Percentiles rank a stretch among this genome's conserved stretches.
These are phyloP conservation scores for Nomia melanderi DNA, from an alignment of 1,140 invertebrate genomes.

Conservation along the genomic window DNA sequence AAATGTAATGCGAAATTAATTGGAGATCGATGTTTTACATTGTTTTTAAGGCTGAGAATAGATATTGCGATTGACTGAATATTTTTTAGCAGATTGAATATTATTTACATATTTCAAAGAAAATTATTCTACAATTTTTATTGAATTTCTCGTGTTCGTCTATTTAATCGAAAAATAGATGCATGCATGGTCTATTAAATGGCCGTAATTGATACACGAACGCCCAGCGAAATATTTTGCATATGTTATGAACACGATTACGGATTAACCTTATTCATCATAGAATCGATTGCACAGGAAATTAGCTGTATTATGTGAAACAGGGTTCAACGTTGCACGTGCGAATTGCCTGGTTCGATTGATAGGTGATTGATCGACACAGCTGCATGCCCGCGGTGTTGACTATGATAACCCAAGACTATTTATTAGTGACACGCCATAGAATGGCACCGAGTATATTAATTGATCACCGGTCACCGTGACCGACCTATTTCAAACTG, in stretches of 20 bases:
- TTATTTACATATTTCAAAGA: no score
- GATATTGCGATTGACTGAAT: no score
- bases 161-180: no score
- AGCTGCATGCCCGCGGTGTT: background rate
- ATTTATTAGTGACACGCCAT: background rate
- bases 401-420: background rate
- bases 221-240: background rate
- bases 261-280: background rate
- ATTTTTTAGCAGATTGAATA: no score
- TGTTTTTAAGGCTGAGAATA: no score
- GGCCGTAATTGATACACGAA: background rate
- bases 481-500: background rate
- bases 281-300: background rate
- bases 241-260: background rate
- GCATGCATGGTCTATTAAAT: no score
- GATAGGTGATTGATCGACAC: slow-evolving; percentile 22
- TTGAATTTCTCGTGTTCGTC: no score
- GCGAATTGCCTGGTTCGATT: slow-evolving; percentile 10
- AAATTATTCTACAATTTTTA: no score
- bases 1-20: no score
- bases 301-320: slow-evolving; percentile 27
- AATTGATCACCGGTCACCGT: background rate
- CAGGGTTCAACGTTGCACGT: background rate
- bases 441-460: background rate
- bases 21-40: no score